A percentile compares a stretch with the other conserved stretches of the same genome.
Conservation (phyloP, 2,797 vertebrate genomes). For the Steatocranus sp. region DNA sequence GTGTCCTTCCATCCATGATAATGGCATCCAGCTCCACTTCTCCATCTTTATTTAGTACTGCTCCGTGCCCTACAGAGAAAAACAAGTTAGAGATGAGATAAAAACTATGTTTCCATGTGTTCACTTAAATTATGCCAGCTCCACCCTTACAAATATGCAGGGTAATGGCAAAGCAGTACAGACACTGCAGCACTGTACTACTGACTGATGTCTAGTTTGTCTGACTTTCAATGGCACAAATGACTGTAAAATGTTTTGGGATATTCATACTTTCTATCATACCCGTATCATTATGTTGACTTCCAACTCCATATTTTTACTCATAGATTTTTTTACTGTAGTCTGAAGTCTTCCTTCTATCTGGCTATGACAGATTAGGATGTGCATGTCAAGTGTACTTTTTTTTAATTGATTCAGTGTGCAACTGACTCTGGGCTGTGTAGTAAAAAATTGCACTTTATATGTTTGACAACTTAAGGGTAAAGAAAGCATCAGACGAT, state of each 20-base stretch:
- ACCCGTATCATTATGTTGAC: background rate
- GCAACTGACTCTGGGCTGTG: background rate
- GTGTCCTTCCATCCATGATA: constrained; percentile 75
- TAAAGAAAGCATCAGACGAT: background rate
- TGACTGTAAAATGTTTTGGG: background rate
- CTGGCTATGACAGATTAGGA: background rate
- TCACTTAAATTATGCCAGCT: background rate
- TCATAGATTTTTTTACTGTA: background rate
- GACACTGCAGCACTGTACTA: background rate
- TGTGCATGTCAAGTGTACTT: background rate
- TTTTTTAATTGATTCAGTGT: background rate
- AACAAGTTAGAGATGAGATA: background rate
- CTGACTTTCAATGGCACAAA: background rate
- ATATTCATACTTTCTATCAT: background rate
- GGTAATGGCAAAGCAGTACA: background rate
- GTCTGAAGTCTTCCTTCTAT: background rate
- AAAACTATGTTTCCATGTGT: background rate
- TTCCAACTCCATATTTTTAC: background rate
- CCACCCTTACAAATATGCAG: background rate
- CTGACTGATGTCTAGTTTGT: background rate
- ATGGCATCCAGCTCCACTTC: constrained; percentile 76
- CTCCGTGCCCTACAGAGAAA: constrained; percentile 59
- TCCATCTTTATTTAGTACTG: constrained; percentile 73
- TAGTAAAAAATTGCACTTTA: background rate
- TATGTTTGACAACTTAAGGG: background rate